Evolutionary conservation across 2,888 invertebrate species (phyloP).

Genomic region (Napeogenes sylphis): DNA sequence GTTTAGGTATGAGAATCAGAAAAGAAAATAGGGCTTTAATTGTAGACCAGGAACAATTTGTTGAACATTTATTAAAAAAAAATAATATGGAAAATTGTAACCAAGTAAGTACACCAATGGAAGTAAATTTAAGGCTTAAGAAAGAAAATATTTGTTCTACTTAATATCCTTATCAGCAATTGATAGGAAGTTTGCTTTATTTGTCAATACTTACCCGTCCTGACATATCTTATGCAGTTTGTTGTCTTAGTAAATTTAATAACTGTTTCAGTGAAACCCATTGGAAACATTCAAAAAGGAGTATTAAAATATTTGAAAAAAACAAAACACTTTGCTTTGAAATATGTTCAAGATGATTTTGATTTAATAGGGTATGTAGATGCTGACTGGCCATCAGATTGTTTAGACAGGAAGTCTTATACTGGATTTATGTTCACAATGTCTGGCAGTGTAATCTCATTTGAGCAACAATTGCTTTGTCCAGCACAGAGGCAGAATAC

Average conservation of each 20-base stretch:
- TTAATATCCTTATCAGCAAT: conserved; percentile 22
- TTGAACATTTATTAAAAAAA: conserved; percentile 17
- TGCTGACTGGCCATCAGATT: conserved; percentile 29
- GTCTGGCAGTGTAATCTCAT: too few relatives aligned
- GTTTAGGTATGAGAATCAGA: conserved; percentile 20
- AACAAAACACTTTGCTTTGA: too few relatives aligned
- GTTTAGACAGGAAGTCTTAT: too few relatives aligned
- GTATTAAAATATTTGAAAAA: conserved; percentile 27
- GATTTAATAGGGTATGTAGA: too few relatives aligned
- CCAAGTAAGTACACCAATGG: conserved; percentile 16
- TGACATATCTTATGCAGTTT: conserved; percentile 26
- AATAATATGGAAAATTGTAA: conserved; percentile 22
- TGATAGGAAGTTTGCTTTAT: conserved; percentile 25
- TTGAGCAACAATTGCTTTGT: too few relatives aligned
- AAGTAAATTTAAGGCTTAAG: conserved; percentile 14
- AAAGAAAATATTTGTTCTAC: conserved; percentile 1
- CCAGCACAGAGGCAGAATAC: too few relatives aligned
- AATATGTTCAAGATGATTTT: too few relatives aligned
- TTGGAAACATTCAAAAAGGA: conserved; percentile 26
- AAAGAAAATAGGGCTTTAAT: conserved; percentile 13
- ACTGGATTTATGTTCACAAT: too few relatives aligned
- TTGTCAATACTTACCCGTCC: conserved; percentile 25
- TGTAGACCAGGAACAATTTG: conserved; percentile 20
- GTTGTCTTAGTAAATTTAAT: conserved; percentile 30
- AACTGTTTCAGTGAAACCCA: conserved; percentile 24